Percentiles rank a stretch among this genome's conserved stretches.
Conservation (phyloP, 2,113 vertebrate species). For the Pedionomus torquatus region DNA sequence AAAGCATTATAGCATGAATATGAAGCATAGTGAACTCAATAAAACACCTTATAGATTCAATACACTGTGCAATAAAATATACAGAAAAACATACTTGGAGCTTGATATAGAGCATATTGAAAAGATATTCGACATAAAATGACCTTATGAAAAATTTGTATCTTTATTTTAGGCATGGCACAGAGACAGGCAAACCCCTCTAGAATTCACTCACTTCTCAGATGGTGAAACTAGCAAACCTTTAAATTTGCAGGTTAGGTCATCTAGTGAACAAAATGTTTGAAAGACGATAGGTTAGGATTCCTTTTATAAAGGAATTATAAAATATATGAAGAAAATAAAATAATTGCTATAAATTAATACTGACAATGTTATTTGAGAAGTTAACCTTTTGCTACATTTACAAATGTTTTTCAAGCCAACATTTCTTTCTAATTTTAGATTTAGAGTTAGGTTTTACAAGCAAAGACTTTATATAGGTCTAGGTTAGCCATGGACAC, state of each 20-base stretch:
- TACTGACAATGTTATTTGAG: neutral
- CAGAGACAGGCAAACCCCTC: neutral
- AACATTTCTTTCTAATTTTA: neutral
- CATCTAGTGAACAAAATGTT: neutral
- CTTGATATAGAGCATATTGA: neutral
- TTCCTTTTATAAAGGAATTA: neutral
- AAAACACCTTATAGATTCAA: conserved; percentile 19
- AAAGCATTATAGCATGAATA: conserved; percentile 24
- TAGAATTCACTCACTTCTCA: neutral
- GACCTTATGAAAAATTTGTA: neutral
- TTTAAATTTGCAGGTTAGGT: neutral
- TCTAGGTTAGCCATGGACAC: neutral
- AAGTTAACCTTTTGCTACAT: neutral
- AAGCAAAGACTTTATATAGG: neutral
- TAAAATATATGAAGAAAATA: neutral
- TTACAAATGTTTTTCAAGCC: neutral
- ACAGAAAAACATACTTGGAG: neutral
- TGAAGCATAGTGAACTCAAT: conserved; percentile 6
- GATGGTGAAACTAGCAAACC: neutral
- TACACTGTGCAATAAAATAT: conserved; percentile 1
- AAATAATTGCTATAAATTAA: neutral
- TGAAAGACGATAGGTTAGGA: neutral
- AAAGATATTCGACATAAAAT: neutral
- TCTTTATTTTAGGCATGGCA: neutral
- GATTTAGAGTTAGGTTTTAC: neutral